Percentiles rank a stretch among this genome's conserved stretches.
These are phyloP conservation scores for Gymnodraco acuticeps DNA, from an alignment of 2,797 vertebrate species.

Conservation along the genomic window DNA sequence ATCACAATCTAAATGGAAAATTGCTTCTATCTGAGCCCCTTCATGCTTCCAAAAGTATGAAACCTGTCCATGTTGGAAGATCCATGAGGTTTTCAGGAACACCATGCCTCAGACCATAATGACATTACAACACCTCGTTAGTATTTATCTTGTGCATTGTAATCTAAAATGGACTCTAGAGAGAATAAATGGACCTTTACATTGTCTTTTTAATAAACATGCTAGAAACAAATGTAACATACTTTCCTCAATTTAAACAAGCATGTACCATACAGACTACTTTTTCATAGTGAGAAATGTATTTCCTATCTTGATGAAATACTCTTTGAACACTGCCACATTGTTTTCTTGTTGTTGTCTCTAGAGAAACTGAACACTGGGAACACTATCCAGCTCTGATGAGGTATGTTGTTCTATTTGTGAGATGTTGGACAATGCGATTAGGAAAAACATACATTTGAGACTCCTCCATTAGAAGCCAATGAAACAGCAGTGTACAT, in stretches of 20 bases:
- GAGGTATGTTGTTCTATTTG: conserved; percentile 52
- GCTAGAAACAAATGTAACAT: background rate
- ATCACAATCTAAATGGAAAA: too few species aligned
- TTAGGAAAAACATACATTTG: conserved; percentile 39
- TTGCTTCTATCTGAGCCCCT: background rate
- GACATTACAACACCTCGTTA: background rate
- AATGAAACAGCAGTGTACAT: conserved; percentile 7
- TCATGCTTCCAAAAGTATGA: background rate
- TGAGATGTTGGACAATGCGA: conserved; percentile 43
- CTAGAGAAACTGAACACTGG: conserved; percentile 28
- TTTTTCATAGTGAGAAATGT: background rate
- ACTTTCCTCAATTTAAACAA: background rate
- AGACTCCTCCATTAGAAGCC: conserved; percentile 15
- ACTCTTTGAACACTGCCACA: conserved; percentile 10
- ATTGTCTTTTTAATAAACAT: background rate
- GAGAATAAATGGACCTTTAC: background rate
- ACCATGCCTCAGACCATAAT: background rate
- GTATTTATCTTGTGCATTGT: background rate
- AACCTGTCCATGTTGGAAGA: background rate
- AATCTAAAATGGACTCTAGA: background rate
- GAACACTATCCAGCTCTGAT: conserved; percentile 22
- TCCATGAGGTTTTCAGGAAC: background rate
- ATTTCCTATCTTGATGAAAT: conserved; percentile 19
- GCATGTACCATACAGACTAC: background rate
- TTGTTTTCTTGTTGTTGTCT: conserved; percentile 35